Evolutionary conservation across 1,140 invertebrate genomes (phyloP).

Genomic region (Sitobion miscanthi): DNA sequence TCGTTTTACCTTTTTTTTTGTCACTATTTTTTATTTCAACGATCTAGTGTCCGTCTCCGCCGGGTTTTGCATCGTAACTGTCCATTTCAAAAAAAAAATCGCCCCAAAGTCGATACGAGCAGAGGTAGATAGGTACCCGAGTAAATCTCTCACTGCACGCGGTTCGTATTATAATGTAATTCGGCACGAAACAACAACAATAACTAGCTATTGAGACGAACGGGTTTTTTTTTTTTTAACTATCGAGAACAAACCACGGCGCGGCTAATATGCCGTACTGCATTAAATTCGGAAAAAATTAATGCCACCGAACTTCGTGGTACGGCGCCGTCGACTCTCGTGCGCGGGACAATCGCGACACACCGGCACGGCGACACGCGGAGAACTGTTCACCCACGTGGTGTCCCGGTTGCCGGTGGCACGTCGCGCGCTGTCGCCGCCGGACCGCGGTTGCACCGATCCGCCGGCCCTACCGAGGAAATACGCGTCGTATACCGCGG

Average conservation of each 20-base stretch:
- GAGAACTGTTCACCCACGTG: conserved; percentile 40
- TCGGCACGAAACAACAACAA: neutral
- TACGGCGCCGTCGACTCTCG: neutral
- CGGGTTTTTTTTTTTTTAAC: neutral
- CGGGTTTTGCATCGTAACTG: neutral
- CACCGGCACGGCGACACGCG: neutral
- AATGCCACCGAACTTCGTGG: neutral
- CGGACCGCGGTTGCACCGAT: neutral
- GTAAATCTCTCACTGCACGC: neutral
- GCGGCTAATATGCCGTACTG: neutral
- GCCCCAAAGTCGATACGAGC: neutral
- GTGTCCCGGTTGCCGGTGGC: neutral
- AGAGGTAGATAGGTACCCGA: neutral
- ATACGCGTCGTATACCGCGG: neutral
- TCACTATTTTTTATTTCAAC: neutral
- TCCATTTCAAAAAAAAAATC: neutral
- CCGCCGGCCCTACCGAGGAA: neutral
- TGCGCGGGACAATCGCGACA: neutral
- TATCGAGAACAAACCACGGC: neutral
- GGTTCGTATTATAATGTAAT: neutral
- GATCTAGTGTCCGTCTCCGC: neutral
- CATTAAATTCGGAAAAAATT: neutral
- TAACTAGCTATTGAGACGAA: neutral
- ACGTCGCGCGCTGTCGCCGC: neutral
- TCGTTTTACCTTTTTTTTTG: neutral